Base-by-base conservation (phyloP, 2,113 vertebrate species). In the Maccullochella peelii region DNA sequence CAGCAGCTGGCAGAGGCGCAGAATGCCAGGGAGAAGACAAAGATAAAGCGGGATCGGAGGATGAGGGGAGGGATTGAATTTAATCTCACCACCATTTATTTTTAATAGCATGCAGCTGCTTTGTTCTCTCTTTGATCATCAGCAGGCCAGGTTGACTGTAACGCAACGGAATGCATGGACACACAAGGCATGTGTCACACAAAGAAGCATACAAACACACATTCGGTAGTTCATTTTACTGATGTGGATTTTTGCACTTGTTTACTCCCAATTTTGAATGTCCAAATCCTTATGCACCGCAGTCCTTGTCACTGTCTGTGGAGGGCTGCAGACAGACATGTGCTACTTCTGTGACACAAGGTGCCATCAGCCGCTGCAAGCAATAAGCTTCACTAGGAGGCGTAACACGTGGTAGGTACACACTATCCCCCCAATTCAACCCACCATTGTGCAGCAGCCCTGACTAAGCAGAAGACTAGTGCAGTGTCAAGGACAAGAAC, bases 81-180 rank as follows among this genome's bases (percentile, higher is more conserved):
- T 94, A 93, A 94, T 96, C 91, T 94, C 86, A 68, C 58, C 83
- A 84, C 88, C 81, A 94, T 92, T 94, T 95, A 92, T 92, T 95
- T 96, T 95, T 95, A 95, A 93, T 95, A 96, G 92, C 86, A 88
- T 78, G 75, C 94, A 80, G 85, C 94, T 95, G 86, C 87, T 93
- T 88, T 80, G 91, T 95, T 91, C 90, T 95, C 88, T 86, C 90
- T 96, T 92, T 94, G 93, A 95, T 92, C 84, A 85, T 87, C 89
- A 84, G 88, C 88, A 89, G 91, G 85, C 89, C 91, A 96, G 94
- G 94, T 93, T 94, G 94, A 93, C 90, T 91, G 89, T 82, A 82
- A 89, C 84, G 62, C 80, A 25, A 21, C 42, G 75, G 79, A 86
- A 72, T 55, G 59, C 84, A 65, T 5, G 52, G 81, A 83, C 79